These are phyloP conservation scores for Leucoraja erinaceus DNA, from an alignment of 2,113 vertebrate genomes.

Conservation along the genomic window DNA sequence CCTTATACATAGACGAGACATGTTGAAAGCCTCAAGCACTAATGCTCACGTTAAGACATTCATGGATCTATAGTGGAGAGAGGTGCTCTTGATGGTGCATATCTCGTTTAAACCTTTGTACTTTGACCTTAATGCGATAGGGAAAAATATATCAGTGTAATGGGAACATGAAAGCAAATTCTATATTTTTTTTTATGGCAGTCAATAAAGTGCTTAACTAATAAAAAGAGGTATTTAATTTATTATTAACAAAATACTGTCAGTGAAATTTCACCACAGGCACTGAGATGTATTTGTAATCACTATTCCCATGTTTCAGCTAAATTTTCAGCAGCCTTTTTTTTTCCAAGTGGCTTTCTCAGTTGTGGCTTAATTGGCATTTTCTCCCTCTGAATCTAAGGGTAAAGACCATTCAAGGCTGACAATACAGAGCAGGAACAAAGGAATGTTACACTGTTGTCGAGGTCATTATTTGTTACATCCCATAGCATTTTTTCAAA, in stretches of 20 bases:
- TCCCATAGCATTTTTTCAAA: too few relatives aligned
- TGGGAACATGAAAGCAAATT: not conserved
- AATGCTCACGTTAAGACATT: not conserved
- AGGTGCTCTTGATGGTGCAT: not conserved
- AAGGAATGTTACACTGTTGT: too few relatives aligned
- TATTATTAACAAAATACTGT: not conserved
- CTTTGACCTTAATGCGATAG: too few relatives aligned
- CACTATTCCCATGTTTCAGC: not conserved
- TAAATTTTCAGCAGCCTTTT: not conserved
- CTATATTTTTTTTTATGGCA: not conserved
- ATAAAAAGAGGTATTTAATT: conserved; percentile 1
- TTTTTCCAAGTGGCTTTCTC: not conserved
- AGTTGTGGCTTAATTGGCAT: not conserved
- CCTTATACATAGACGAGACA: not conserved
- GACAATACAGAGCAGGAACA: too few relatives aligned
- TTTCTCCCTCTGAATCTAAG: not conserved
- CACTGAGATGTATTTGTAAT: not conserved
- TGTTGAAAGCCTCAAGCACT: not conserved
- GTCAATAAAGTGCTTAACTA: not conserved
- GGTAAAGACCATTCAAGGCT: not conserved
- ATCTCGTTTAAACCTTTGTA: too few relatives aligned
- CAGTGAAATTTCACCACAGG: not conserved
- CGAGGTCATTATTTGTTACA: too few relatives aligned
- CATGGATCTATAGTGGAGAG: not conserved
- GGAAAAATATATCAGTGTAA: not conserved